Percentiles rank a stretch among this genome's conserved stretches.
Conservation (phyloP, 2,888 invertebrate species). For the Lacanobia oleracea region DNA sequence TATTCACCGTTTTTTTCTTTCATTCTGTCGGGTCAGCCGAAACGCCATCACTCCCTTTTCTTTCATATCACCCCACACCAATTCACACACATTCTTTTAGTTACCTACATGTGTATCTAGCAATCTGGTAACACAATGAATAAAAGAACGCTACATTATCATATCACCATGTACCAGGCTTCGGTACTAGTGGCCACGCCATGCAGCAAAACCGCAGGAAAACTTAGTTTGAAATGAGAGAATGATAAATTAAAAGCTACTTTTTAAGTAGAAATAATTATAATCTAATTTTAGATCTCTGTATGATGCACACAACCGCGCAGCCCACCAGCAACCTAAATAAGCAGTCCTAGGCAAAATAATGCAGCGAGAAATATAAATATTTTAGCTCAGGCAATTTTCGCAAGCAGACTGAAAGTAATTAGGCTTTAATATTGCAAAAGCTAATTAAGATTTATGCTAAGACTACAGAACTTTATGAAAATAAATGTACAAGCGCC, state of each 20-base stretch:
- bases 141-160: not conserved
- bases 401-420: not conserved
- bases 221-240: not conserved
- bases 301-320: not conserved
- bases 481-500: conserved; percentile 13
- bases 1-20: too few relatives aligned
- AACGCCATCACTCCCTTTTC: too few relatives aligned
- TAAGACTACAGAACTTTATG: too few relatives aligned
- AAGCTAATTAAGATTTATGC: not conserved
- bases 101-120: too few relatives aligned
- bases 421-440: not conserved
- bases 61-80: too few relatives aligned
- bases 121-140: too few relatives aligned
- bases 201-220: not conserved
- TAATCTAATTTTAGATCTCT: conserved; percentile 3
- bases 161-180: not conserved
- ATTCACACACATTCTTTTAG: too few relatives aligned
- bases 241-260: not conserved
- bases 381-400: not conserved
- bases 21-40: too few relatives aligned
- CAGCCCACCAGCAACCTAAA: not conserved
- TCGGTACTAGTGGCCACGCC: too few relatives aligned
- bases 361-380: not conserved
- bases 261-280: conserved; percentile 1
- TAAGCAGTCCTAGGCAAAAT: not conserved